Base-by-base conservation (phyloP, 1,140 invertebrate genomes). In the Atopsyche davidsoni region DNA sequence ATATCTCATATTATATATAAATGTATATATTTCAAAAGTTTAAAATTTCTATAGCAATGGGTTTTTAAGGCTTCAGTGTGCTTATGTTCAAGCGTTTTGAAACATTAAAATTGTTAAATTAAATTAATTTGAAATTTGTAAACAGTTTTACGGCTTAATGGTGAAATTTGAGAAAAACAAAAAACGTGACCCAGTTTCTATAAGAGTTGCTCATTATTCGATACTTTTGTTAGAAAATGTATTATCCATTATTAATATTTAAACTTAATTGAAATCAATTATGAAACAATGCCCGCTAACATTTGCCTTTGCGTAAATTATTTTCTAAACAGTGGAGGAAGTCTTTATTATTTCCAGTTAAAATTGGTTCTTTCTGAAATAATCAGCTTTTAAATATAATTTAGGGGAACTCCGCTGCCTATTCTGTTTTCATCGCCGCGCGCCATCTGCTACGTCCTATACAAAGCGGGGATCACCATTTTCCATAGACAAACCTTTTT, bases 231-330 rank as follows among this genome's bases (percentile, higher is more conserved):
- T 13, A 13, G n/a, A 34, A 34, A 34, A 34, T 34, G 32, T 34
- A 34, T 34, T 11, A 34, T 34, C 32, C 32, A 34, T 34, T 34
- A 16, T 34, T 34, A 16, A 34, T 34, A 34, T 34, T 34, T 34
- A 16, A 34, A 54, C 28, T 49, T 44, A 54, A 54, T 49, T 24
- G 46, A 55, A 50, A 51, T 51, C 43, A 55, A 51, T 55, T 47
- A 55, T 24, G 25, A 41, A 24, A 55, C 47, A 51, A 50, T 18
- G 50, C 21, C 42, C 24, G 32, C 42, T 40, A 51, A 50, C 36
- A 51, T 13, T 46, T 39, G 41, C 19, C 46, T 38, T 40, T 35
- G 23, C 44, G 14, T n/a, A 6, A 25, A 43, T 55, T 46, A 24
- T 55, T 38, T 16, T 41, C 38, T 21, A 36, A 47, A 47, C 34